Base-by-base conservation (phyloP, 1,140 invertebrate species). In the Drosophila sulfurigaster region DNA sequence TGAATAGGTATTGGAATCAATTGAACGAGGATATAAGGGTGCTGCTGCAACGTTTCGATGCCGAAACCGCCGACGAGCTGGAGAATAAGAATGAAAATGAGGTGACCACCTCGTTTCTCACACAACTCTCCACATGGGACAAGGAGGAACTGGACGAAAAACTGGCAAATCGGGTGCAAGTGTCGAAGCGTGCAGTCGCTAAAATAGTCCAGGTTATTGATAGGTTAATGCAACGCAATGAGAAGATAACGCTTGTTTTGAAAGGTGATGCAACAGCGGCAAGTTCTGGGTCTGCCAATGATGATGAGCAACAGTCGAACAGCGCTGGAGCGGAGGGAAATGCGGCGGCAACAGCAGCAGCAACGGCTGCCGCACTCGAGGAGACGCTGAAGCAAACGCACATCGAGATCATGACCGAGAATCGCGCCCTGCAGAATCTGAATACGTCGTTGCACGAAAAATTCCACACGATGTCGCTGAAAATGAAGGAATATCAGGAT, bases 1-100 rank as follows among this genome's bases (percentile, higher is more conserved):
- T 99, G 6, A 99, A 99, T 94, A 94, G 98, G 71, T 99, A 99
- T 93, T 99, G 98, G 98, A 99, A 98, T 94, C 96, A 98, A 91
- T 94, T 99, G 10, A 98, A 99, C 94, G 98, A 99, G 94, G 98
- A 99, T 93, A 98, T 99, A 74, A 93, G 98, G 79, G 96, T 99
- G 32, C 92, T 99, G 25, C 93, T 99, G 67, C 98, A 99, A 92
- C 94, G 98, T 83, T 99, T 99, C 94, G 98, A 99, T 95, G 97
- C 98, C 8, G 98, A 99, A 93, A 99, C 98, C 43, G 97, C 98
- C 30, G 98, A 99, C 95, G 98, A 99, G 93, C 96, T 96, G 20
- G 98, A 99, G 94, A 98, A 97, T 92, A 97, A 96, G 94, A 98
- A 99, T 95, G 98, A 99, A 93, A 98, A 97, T 94, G 98, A 98